Evolutionary conservation across 2,888 invertebrate species (phyloP).

Genomic region (Eupithecia subumbrata): DNA sequence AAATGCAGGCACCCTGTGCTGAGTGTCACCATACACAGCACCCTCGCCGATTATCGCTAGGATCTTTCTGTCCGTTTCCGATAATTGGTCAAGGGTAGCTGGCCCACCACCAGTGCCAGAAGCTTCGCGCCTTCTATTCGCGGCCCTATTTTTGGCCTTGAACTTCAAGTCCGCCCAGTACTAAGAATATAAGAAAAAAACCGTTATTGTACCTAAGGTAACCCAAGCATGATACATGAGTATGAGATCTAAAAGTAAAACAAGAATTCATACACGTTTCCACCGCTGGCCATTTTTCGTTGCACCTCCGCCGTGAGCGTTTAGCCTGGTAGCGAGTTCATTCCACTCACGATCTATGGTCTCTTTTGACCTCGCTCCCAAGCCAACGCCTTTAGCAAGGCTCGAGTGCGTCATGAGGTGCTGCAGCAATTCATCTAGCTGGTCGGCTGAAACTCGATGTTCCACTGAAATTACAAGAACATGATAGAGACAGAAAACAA

Average conservation of each 20-base stretch:
- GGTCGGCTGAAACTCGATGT: constrained; percentile 12
- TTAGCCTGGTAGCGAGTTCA: constrained; percentile 19
- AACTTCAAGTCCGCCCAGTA: background rate
- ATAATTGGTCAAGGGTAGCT: background rate
- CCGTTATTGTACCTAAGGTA: too few relatives aligned
- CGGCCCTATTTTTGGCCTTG: background rate
- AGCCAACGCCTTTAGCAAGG: constrained; percentile 23
- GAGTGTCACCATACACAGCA: too few relatives aligned
- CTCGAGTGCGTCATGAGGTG: constrained; percentile 16
- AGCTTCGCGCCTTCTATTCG: background rate
- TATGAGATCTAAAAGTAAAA: too few relatives aligned
- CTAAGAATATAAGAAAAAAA: background rate
- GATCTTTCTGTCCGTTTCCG: background rate
- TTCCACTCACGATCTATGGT: constrained; percentile 20
- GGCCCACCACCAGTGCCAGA: background rate
- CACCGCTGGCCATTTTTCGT: background rate
- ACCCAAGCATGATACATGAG: too few relatives aligned
- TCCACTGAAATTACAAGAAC: too few relatives aligned
- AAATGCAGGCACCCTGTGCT: too few relatives aligned
- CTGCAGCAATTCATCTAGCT: constrained; percentile 9
- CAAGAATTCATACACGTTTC: too few relatives aligned
- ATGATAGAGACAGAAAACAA: too few relatives aligned
- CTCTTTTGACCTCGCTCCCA: constrained; percentile 17
- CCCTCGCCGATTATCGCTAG: too few relatives aligned
- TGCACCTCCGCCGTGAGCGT: constrained; percentile 19